phyloP scores from a whole-genome alignment of 1,140 invertebrate genomes.

The Hycleus phaleratus region DNA sequence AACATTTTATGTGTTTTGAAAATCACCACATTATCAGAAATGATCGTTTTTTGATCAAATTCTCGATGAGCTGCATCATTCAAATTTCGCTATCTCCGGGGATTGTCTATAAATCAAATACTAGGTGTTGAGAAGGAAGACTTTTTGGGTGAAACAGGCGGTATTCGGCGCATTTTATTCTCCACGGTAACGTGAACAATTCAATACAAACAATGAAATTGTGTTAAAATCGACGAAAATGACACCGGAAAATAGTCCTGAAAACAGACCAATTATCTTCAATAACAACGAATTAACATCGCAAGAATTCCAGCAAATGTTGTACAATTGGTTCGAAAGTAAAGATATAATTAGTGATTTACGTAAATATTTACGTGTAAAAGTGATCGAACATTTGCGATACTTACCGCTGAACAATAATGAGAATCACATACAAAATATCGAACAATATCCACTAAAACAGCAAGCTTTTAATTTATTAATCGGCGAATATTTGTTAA shows the following conservation, averaged over 20 bases:
- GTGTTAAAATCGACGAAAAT: constrained; percentile 1
- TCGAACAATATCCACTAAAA: constrained; percentile 38
- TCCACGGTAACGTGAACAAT: background rate
- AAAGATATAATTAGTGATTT: constrained; percentile 48
- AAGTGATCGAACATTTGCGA: constrained; percentile 48
- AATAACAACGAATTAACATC: constrained; percentile 29
- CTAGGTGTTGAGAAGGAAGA: too few species aligned
- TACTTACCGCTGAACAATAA: constrained; percentile 34
- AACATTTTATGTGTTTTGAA: too few species aligned
- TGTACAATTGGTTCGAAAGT: constrained; percentile 48
- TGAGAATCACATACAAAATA: constrained; percentile 22
- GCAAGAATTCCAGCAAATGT: constrained; percentile 48
- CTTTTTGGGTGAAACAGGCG: too few species aligned
- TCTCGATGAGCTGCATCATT: too few species aligned
- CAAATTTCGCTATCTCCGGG: too few species aligned
- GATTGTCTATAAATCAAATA: too few species aligned
- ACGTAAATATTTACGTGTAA: constrained; percentile 45
- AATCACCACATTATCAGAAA: too few species aligned
- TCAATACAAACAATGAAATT: constrained; percentile 2
- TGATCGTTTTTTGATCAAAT: too few species aligned
- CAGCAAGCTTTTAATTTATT: constrained; percentile 50
- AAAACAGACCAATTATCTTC: background rate
- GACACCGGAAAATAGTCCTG: background rate
- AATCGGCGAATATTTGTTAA: constrained; percentile 48
- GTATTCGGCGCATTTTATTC: too few species aligned